Evolutionary conservation across 2,113 vertebrate genomes (phyloP).

Genomic region (Nestor notabilis): DNA sequence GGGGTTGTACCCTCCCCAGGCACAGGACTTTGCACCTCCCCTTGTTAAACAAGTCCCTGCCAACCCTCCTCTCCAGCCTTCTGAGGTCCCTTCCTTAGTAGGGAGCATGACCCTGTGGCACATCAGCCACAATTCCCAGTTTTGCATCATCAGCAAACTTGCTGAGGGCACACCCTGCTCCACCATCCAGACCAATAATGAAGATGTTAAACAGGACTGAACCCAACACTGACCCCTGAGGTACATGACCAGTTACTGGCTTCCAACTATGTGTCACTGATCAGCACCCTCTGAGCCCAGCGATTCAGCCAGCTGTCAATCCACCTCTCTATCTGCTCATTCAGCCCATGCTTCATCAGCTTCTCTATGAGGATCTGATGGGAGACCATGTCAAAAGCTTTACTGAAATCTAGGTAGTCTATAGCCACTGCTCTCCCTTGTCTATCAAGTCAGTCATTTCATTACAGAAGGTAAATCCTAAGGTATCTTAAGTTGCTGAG

Average conservation of each 20-base stretch:
- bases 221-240: fast-evolving
- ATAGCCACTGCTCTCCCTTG: not conserved
- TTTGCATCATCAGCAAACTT: not conserved
- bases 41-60: not conserved
- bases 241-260: fast-evolving
- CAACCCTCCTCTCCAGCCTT: not conserved
- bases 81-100: too few species aligned
- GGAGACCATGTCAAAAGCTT: not conserved
- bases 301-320: not conserved
- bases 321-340: not conserved
- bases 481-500: not conserved
- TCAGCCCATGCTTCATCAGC: not conserved
- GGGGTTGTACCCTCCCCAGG: too few species aligned
- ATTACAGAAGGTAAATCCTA: not conserved
- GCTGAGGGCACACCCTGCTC: not conserved
- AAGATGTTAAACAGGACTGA: not conserved
- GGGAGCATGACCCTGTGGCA: too few species aligned
- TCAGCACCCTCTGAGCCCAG: fast-evolving
- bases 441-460: not conserved
- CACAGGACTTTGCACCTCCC: not conserved
- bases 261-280: fast-evolving
- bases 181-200: not conserved
- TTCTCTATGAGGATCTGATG: not conserved
- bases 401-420: not conserved
- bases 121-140: not conserved